Conservation (phyloP, 2,888 invertebrate genomes). For the Euplagia quadripunctaria region DNA sequence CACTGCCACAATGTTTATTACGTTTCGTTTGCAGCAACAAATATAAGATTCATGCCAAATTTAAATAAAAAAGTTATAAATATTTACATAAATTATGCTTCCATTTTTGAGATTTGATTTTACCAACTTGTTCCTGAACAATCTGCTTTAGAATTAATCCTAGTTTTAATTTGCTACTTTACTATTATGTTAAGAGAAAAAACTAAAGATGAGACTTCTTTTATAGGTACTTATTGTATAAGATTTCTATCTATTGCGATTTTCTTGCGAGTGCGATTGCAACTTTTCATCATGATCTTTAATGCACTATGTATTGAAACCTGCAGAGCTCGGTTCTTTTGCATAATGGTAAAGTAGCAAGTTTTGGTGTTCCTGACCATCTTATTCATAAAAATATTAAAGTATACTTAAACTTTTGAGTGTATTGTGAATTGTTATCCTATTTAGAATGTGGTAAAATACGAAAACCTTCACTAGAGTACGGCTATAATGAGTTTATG, state of each 20-base stretch:
- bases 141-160: slow-evolving; percentile 6
- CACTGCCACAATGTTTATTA: slow-evolving; percentile 8
- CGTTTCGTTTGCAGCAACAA: slow-evolving; percentile 24
- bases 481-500: neutral
- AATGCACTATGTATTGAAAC: neutral
- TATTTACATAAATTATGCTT: slow-evolving; percentile 36
- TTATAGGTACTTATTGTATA: too few relatives aligned
- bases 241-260: neutral
- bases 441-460: neutral
- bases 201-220: neutral
- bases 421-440: neutral
- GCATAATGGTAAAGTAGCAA: neutral
- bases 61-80: slow-evolving; percentile 32
- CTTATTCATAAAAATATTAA: neutral
- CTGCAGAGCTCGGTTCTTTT: neutral
- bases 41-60: slow-evolving; percentile 58
- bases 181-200: slow-evolving; percentile 4
- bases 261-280: neutral
- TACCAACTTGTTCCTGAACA: slow-evolving; percentile 18
- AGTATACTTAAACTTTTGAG: neutral
- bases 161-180: slow-evolving; percentile 4
- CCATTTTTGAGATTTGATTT: slow-evolving; percentile 25
- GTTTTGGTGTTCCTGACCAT: neutral
- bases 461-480: neutral
- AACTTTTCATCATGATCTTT: neutral